Percentiles rank a stretch among this genome's conserved stretches.
phyloP scores from a whole-genome alignment of 2,113 vertebrate genomes.

The Echinops telfairi region DNA sequence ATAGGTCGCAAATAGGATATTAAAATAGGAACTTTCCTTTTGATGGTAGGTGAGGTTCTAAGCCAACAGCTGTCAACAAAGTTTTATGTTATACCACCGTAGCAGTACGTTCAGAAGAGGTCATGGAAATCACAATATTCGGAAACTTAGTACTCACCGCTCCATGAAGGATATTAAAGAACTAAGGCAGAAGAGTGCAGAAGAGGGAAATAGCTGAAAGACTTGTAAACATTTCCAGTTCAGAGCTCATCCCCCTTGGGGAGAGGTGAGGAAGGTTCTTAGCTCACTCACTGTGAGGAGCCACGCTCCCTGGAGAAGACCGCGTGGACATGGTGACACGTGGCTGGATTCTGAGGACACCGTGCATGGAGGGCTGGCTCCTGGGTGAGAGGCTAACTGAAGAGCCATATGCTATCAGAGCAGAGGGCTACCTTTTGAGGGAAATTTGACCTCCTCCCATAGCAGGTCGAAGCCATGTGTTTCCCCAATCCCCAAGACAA shows the following conservation, averaged over 20 bases:
- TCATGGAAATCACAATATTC: background rate
- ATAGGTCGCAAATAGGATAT: background rate
- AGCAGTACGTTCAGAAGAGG: background rate
- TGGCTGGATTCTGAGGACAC: background rate
- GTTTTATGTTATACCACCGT: background rate
- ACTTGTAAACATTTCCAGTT: background rate
- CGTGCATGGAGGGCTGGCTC: background rate
- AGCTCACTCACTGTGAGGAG: background rate
- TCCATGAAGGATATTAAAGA: background rate
- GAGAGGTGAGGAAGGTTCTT: background rate
- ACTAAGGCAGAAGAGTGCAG: background rate
- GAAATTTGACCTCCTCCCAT: background rate
- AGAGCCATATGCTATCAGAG: background rate
- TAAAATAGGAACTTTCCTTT: background rate
- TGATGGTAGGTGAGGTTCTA: background rate
- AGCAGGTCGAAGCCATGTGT: background rate
- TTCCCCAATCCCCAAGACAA: background rate
- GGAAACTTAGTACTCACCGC: background rate
- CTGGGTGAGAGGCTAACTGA: background rate
- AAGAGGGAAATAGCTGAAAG: background rate
- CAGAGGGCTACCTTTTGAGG: background rate
- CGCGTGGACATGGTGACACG: background rate
- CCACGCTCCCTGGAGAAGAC: background rate
- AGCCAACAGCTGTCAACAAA: background rate
- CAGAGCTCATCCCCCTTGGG: rapidly evolving